Base-by-base conservation (phyloP, 92 coral and sea anemone species). In the Epizoanthus stellaris region DNA sequence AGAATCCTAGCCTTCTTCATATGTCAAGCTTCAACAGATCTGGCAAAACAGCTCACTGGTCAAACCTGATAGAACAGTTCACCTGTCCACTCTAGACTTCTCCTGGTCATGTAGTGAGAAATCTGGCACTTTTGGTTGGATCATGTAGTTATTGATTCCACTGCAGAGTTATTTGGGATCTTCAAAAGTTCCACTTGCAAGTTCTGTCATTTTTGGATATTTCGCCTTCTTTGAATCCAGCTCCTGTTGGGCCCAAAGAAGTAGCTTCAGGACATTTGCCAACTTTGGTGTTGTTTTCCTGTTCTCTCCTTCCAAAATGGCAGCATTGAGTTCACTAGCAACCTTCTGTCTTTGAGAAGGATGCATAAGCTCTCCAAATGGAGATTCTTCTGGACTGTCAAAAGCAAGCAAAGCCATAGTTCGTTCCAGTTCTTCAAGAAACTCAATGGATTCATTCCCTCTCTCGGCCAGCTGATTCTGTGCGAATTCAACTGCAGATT, bases 261-360 rank as follows among this genome's bases (percentile, higher is more conserved):
- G 89, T 61, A 97, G 91, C 86, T 95, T 97, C 45, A 97, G 87
- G 19, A 97, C 89, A 67, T 95, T 97, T 19, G 99, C 92, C 30
- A 97, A 85, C 81, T 95, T 94, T 42, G 98, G 99, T 15, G 93
- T 92, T 5, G 99, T 91, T 53, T 95, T 91, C 73, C 92, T 90
- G 72, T 97, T 88, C 65, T 97, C 98, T 16, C 96, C 98, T 71
- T 92, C 98, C 45, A 97, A 82, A 52, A 97, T 90, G 36, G 99
- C 99, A 82, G 99, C 98, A 69, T 97, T 97, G 43, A 97, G 91
- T 82, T 97, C 99, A 90, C 99, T 95, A 0, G 99, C 99, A 76
- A 97, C 98, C 75, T 97, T 97, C 88, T 97, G 99, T 75, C 99
- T 88, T 80, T 97, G 99, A 23, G 99, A 93, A 14, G 96, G 91